Evolutionary conservation across 2,113 vertebrate genomes (phyloP).

Genomic region (Puntigrus tetrazona): DNA sequence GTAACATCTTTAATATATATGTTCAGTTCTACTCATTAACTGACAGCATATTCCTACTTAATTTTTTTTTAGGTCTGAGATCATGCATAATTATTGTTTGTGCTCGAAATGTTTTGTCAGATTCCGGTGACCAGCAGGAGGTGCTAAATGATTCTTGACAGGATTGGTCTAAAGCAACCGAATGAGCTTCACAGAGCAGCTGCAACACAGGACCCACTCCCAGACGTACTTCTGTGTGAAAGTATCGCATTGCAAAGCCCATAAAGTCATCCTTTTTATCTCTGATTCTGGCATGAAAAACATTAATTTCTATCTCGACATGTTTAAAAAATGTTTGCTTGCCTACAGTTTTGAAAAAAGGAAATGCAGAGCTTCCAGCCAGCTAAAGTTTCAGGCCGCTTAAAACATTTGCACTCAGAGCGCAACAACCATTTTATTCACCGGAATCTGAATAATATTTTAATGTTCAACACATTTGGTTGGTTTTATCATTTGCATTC

Average conservation of each 20-base stretch:
- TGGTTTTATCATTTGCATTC: neutral
- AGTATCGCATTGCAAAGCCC: neutral
- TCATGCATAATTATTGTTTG: neutral
- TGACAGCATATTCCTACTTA: neutral
- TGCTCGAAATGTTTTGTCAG: neutral
- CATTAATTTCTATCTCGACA: neutral
- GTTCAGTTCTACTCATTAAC: neutral
- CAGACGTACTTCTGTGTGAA: neutral
- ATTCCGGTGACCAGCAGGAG: neutral
- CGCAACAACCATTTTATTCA: neutral
- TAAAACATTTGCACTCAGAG: neutral
- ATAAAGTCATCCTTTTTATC: too few relatives aligned
- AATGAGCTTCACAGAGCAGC: neutral
- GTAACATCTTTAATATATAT: neutral
- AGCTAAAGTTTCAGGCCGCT: neutral
- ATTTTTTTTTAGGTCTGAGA: neutral
- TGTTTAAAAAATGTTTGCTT: too few relatives aligned
- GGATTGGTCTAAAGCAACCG: too few relatives aligned
- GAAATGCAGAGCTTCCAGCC: neutral
- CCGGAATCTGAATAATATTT: neutral
- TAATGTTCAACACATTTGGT: neutral
- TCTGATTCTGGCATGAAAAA: neutral
- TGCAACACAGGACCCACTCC: neutral
- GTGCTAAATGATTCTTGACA: neutral
- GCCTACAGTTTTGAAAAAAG: too few relatives aligned